Evolutionary conservation across 1,140 invertebrate genomes (phyloP).

Genomic region (Lasioglossum albipes): DNA sequence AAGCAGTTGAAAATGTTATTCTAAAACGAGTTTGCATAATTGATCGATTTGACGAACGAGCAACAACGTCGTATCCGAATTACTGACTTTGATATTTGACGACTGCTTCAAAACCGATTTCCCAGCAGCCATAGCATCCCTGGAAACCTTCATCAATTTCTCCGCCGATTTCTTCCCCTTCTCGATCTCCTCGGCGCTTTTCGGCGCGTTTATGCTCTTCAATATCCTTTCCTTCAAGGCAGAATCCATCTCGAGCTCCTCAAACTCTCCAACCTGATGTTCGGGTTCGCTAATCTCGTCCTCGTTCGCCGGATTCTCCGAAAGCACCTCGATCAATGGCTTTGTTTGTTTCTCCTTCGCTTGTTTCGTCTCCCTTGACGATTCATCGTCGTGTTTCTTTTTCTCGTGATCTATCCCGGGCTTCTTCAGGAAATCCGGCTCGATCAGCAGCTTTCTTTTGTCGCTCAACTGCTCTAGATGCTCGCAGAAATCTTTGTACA

Average conservation of each 20-base stretch:
- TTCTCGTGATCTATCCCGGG: background rate
- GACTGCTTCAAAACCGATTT: background rate
- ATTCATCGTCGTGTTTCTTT: constrained; percentile 14
- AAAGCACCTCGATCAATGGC: constrained; percentile 42
- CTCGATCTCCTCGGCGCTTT: constrained; percentile 20
- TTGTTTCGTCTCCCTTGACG: constrained; percentile 32
- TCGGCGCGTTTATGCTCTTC: constrained; percentile 30
- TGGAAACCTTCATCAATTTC: constrained; percentile 28
- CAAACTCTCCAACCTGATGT: background rate
- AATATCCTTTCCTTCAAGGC: constrained; percentile 30
- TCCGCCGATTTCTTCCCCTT: constrained; percentile 14
- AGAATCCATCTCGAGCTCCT: constrained; percentile 7
- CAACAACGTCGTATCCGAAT: too few species aligned
- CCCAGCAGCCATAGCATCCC: constrained; percentile 23
- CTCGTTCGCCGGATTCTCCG: background rate
- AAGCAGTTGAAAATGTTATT: background rate
- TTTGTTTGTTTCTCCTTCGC: constrained; percentile 24
- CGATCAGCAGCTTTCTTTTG: constrained; percentile 40
- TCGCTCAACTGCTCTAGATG: constrained; percentile 20
- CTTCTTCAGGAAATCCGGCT: constrained; percentile 41
- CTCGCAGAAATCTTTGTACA: constrained; percentile 51
- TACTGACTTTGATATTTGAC: background rate
- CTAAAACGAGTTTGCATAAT: too few species aligned
- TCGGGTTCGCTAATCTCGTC: background rate
- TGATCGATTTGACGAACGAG: too few species aligned